Base-by-base conservation (phyloP, 2,113 vertebrate species). In the Datnioides undecimradiatus region DNA sequence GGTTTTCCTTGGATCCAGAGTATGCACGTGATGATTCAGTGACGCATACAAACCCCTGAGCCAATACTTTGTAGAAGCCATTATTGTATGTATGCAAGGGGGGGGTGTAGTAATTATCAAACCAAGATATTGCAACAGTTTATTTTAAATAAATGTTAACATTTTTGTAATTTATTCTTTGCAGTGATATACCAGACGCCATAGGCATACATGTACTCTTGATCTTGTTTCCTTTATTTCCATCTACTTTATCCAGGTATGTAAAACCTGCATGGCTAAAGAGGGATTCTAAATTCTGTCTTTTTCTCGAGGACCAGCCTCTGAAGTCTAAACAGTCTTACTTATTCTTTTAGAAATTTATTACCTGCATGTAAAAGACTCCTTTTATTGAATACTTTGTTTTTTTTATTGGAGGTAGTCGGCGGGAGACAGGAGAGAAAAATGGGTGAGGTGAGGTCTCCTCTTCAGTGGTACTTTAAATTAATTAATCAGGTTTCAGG, bases 401-500 rank as follows among this genome's bases (percentile, higher is more conserved):
- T 55, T 64, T 29, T 59, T 51, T 55, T 25, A 38, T 38, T 33
- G 33, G 13, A 25, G 21, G 23, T 21, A 5, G 52, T 66, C 27
- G n/a, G 13, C 34, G 36, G 34, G 12, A 41, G 69, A 64, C 16
- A n/a, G 40, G 19, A 63, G 29, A 60, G 34, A 59, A 23, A 59
- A 34, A 80, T 58, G 12, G 54, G 12, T 40, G 19, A 48, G 38
- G n/a, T 48, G 6, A 57, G 59, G 17, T 51, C 52, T 79, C 23
- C 59, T 71, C 76, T 65, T 73, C 38, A 65, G 23, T 13, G 34
- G n/a, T 54, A 43, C 48, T 62, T 72, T 52, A 27, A 66, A 57
- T 73, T 21, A 62, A 78, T 78, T 67, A 71, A 72, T 80, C 41
- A 74, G 54, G 29, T 45, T 45, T 27, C 43, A 60, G 52, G 70